Conservation (phyloP, 2,113 vertebrate genomes). For the Anguilla japonica region DNA sequence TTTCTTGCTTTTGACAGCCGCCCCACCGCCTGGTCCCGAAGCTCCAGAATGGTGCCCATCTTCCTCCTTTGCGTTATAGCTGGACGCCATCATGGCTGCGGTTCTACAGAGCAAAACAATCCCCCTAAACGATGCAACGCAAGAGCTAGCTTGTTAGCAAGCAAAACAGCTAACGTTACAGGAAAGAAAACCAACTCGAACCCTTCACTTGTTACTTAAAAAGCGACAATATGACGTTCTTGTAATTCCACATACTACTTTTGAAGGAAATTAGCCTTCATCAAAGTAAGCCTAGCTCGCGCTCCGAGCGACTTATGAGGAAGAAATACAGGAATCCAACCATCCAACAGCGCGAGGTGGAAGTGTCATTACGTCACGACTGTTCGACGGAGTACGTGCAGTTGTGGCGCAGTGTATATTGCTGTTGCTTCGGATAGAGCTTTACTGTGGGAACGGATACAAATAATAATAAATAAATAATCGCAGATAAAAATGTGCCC, state of each 20-base stretch:
- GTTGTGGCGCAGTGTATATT: neutral
- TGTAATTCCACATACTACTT: neutral
- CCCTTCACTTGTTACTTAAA: neutral
- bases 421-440: no score
- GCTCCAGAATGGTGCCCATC: conserved; percentile 67
- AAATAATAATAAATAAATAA: no score
- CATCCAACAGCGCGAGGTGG: conserved; percentile 45
- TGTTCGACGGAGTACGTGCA: neutral
- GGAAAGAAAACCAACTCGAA: neutral
- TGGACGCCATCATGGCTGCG: conserved; percentile 81
- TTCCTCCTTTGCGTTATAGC: conserved; percentile 88
- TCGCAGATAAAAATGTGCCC: no score
- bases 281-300: neutral
- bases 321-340: conserved; percentile 56
- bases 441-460: no score
- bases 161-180: neutral
- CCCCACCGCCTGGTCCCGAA: conserved; percentile 56
- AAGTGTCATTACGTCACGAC: conserved; percentile 22
- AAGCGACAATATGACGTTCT: neutral
- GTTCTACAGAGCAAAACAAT: neutral
- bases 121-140: neutral
- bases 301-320: neutral
- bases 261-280: neutral
- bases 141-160: neutral
- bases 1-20: conserved; percentile 77